A percentile compares a stretch with the other conserved stretches of the same genome.
Conservation (phyloP, 2,797 vertebrate species). For the Alectoris magna region DNA sequence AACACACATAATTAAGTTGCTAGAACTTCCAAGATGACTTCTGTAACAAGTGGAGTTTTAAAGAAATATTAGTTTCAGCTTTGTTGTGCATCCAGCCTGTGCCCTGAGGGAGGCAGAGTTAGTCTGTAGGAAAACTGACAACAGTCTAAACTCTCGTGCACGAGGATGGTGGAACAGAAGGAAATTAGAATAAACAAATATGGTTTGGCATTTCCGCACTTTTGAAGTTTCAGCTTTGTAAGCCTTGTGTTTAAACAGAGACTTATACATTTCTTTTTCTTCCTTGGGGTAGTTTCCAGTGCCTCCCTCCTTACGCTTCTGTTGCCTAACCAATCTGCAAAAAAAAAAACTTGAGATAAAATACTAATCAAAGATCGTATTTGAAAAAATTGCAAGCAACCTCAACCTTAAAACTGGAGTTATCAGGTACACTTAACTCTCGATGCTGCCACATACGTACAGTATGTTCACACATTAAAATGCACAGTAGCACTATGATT, state of each 20-base stretch:
- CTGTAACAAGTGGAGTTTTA: neutral
- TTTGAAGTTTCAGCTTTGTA: neutral
- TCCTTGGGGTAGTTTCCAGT: neutral
- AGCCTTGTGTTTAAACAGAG: neutral
- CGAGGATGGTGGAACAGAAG: neutral
- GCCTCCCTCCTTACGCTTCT: neutral
- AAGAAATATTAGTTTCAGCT: accelerated
- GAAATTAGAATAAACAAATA: neutral
- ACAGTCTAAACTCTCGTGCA: neutral
- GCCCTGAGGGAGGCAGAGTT: conserved; percentile 59
- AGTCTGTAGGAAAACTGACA: conserved; percentile 5
- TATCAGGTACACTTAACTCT: neutral
- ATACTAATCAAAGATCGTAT: neutral
- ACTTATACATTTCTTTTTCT: neutral
- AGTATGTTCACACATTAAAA: neutral
- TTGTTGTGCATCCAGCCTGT: neutral
- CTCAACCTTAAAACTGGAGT: neutral
- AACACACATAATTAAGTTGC: neutral
- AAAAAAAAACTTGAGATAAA: neutral
- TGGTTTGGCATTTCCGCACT: neutral
- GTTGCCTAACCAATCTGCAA: neutral
- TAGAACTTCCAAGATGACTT: neutral
- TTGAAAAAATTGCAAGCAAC: neutral
- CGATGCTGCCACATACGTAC: neutral
- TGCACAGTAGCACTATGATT: neutral